Evolutionary conservation across 2,797 vertebrate genomes (phyloP).

Genomic region (Diglossa cyanea): DNA sequence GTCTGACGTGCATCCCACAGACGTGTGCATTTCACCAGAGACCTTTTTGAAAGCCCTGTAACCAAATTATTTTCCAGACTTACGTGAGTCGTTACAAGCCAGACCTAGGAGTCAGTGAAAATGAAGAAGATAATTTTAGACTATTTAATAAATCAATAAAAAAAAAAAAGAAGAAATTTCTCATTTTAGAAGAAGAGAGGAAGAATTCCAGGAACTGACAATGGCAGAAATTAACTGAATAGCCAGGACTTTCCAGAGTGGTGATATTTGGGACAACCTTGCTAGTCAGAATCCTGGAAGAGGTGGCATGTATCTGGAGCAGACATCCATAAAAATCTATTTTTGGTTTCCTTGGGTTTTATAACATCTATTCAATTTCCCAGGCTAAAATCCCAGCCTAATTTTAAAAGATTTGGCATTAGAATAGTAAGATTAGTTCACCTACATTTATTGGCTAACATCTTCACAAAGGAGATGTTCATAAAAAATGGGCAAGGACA

Average conservation of each 20-base stretch:
- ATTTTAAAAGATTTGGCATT: neutral
- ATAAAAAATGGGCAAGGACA: neutral
- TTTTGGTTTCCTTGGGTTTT: neutral
- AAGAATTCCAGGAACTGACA: neutral
- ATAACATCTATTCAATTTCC: neutral
- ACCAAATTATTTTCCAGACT: conserved; percentile 71
- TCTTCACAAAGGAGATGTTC: neutral
- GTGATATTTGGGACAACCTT: neutral
- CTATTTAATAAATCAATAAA: neutral
- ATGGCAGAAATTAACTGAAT: neutral
- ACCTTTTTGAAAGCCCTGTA: conserved; percentile 69
- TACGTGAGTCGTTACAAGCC: conserved; percentile 36
- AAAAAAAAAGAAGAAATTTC: neutral
- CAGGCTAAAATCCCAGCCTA: neutral
- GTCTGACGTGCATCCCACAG: neutral
- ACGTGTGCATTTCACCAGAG: conserved; percentile 54
- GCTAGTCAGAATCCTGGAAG: neutral
- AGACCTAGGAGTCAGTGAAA: conserved; percentile 16
- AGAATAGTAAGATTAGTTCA: neutral
- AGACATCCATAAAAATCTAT: neutral
- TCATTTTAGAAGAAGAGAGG: neutral
- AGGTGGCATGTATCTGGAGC: neutral
- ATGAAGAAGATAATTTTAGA: conserved; percentile 11
- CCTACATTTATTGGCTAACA: neutral
- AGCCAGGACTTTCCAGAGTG: neutral